Evolutionary conservation across 1,140 invertebrate species (phyloP).

Genomic region (Liolophura sinensis): DNA sequence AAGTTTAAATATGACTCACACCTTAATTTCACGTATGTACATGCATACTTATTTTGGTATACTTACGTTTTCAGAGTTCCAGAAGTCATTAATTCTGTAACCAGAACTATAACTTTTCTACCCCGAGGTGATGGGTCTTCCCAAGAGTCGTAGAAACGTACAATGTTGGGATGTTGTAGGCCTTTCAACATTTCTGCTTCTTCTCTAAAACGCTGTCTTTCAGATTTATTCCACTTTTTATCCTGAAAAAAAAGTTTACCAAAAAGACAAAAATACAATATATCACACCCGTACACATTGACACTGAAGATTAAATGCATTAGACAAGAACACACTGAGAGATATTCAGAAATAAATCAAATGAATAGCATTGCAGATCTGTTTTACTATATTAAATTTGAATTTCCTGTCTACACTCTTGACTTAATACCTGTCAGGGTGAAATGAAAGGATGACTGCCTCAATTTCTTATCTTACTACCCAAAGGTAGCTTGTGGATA

Average conservation of each 20-base stretch:
- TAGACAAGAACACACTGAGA: too few relatives aligned
- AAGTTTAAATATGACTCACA: not conserved
- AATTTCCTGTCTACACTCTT: too few relatives aligned
- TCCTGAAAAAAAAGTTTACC: slow-evolving; percentile 46
- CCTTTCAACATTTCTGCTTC: slow-evolving; percentile 99
- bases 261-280: too few relatives aligned
- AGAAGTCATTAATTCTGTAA: slow-evolving; percentile 99
- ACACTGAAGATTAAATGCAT: too few relatives aligned
- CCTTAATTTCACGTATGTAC: not conserved
- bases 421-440: too few relatives aligned
- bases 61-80: slow-evolving; percentile 96
- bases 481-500: too few relatives aligned
- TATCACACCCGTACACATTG: too few relatives aligned
- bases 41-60: not conserved
- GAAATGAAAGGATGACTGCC: too few relatives aligned
- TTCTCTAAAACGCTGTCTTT: slow-evolving; percentile 93
- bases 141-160: slow-evolving; percentile 99
- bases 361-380: too few relatives aligned
- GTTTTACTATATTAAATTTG: too few relatives aligned
- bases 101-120: slow-evolving; percentile 97
- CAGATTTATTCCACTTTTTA: slow-evolving; percentile 68
- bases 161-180: slow-evolving; percentile 98
- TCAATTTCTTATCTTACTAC: too few relatives aligned
- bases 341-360: too few relatives aligned
- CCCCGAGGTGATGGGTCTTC: slow-evolving; percentile 79